These are phyloP conservation scores for Heliconius congener DNA, from an alignment of 1,140 invertebrate genomes.

Conservation along the genomic window DNA sequence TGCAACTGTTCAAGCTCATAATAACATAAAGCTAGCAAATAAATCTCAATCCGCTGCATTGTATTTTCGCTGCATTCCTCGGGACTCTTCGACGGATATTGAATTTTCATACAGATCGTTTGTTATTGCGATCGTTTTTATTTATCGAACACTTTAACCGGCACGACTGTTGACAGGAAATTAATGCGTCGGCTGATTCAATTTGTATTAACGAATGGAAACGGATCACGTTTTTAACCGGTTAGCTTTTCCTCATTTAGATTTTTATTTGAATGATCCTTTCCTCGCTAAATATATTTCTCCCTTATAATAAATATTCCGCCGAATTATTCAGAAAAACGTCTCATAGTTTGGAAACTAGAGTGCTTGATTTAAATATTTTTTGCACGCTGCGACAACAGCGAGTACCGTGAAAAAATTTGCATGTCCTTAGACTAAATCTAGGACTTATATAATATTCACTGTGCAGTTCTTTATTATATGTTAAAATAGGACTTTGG, in stretches of 20 bases:
- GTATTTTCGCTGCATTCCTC: constrained; percentile 60
- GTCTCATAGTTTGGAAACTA: constrained; percentile 30
- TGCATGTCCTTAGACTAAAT: constrained; percentile 33
- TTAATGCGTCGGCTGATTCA: constrained; percentile 72
- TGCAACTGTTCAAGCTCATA: constrained; percentile 12
- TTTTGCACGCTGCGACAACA: constrained; percentile 27
- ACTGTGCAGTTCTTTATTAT: neutral
- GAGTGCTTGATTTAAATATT: constrained; percentile 35
- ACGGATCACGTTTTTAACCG: constrained; percentile 13
- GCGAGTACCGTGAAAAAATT: constrained; percentile 29
- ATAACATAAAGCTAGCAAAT: constrained; percentile 27
- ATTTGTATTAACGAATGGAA: constrained; percentile 63
- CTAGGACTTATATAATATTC: constrained; percentile 24
- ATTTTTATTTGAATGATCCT: neutral
- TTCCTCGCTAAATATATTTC: constrained; percentile 8
- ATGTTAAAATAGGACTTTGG: neutral
- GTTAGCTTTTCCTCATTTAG: neutral
- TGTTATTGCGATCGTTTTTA: constrained; percentile 73
- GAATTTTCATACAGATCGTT: constrained; percentile 78
- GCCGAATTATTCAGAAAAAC: constrained; percentile 29
- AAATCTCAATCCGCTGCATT: constrained; percentile 50
- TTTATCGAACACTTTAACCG: constrained; percentile 70
- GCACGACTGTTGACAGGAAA: constrained; percentile 73
- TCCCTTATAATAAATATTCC: constrained; percentile 8
- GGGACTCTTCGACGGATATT: constrained; percentile 68